Conservation (phyloP, 2,888 invertebrate genomes). For the Ophion ellenae region DNA sequence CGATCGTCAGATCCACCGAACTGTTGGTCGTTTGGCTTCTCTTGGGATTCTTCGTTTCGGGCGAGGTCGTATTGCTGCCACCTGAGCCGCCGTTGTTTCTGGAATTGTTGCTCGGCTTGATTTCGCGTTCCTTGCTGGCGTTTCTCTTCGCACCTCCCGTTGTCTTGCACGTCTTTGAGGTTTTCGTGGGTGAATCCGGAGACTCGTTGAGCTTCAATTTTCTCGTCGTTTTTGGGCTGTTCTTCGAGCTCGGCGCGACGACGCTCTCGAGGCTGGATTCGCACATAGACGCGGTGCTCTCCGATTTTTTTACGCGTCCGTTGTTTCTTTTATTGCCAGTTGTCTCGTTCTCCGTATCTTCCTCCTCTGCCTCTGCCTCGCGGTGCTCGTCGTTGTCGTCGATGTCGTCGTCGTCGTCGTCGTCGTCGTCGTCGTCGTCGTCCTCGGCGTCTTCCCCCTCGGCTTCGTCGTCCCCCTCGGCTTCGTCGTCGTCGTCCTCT, state of each 20-base stretch:
- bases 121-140: slow-evolving; percentile 69
- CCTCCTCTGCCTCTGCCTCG: slow-evolving; percentile 16
- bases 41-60: slow-evolving; percentile 53
- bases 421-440: no score
- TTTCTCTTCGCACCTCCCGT: slow-evolving; percentile 68
- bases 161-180: slow-evolving; percentile 70
- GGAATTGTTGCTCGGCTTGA: slow-evolving; percentile 65
- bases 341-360: slow-evolving; percentile 65
- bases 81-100: slow-evolving; percentile 2
- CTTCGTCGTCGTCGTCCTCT: slow-evolving; percentile 42
- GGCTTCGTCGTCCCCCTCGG: slow-evolving; percentile 55
- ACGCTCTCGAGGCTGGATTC: slow-evolving; percentile 66
- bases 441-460: no score
- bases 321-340: slow-evolving; percentile 73
- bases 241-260: slow-evolving; percentile 68
- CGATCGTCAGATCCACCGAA: slow-evolving; percentile 81
- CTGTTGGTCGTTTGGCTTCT: slow-evolving; percentile 67
- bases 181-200: slow-evolving; percentile 71
- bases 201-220: slow-evolving; percentile 67
- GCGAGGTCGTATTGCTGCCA: slow-evolving; percentile 27
- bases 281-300: slow-evolving; percentile 65
- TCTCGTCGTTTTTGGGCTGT: slow-evolving; percentile 76
- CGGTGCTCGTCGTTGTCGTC: slow-evolving; percentile 49
- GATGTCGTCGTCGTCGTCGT: not conserved
- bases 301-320: slow-evolving; percentile 74